Conservation (phyloP, 2,113 vertebrate genomes). For the Pedetes capensis region DNA sequence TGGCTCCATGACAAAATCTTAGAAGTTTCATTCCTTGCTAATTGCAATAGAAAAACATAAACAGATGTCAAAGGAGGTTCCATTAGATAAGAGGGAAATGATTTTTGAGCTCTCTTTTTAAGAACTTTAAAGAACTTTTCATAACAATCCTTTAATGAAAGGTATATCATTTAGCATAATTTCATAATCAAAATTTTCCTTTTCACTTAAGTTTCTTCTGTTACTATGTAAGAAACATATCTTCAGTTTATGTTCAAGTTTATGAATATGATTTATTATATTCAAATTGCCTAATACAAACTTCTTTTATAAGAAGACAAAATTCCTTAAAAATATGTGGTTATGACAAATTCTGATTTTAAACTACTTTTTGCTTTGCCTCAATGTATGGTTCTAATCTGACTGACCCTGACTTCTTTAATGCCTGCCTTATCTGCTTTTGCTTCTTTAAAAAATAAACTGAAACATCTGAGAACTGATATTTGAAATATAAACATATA, state of each 20-base stretch:
- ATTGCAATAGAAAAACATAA: slow-evolving; percentile 45
- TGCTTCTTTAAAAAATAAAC: slow-evolving; percentile 18
- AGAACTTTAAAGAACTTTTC: not conserved
- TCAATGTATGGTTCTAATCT: not conserved
- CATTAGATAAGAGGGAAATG: slow-evolving; percentile 17
- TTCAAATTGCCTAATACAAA: not conserved
- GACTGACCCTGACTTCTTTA: not conserved
- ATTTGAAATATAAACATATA: not conserved
- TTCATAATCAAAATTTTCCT: not conserved
- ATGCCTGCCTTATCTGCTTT: not conserved
- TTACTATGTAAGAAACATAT: not conserved
- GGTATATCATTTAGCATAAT: not conserved
- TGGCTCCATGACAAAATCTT: not conserved
- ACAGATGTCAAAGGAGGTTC: slow-evolving; percentile 10
- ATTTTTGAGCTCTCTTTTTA: not conserved
- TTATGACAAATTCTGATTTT: not conserved
- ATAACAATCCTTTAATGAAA: not conserved
- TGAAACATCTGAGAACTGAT: not conserved
- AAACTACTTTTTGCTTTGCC: not conserved
- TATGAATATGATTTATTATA: slow-evolving; percentile 17
- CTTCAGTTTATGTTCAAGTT: not conserved
- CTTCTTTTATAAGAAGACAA: not conserved
- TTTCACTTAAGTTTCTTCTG: not conserved
- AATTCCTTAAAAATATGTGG: not conserved
- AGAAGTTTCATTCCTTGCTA: slow-evolving; percentile 48